phyloP scores from a whole-genome alignment of 2,113 vertebrate species.

The Neomonachus schauinslandi region DNA sequence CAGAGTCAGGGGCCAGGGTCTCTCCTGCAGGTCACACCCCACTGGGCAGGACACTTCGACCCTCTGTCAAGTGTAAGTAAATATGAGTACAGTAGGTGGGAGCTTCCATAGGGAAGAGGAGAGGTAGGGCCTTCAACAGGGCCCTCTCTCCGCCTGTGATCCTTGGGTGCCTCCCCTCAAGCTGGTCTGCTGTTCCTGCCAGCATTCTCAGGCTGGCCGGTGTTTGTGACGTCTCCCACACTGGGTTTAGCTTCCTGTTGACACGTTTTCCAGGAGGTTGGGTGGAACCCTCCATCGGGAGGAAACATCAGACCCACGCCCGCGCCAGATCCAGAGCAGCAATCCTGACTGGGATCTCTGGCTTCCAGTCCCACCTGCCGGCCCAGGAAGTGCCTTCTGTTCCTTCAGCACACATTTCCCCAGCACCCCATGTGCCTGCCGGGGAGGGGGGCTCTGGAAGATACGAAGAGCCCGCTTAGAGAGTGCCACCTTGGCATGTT shows the following conservation, averaged over 20 bases:
- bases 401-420: not conserved
- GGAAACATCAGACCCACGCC: not conserved
- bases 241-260: not conserved
- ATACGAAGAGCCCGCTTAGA: not conserved
- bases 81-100: not conserved
- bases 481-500: fast-evolving
- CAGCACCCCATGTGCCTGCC: not conserved
- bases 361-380: not conserved
- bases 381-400: not conserved
- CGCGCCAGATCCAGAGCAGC: not conserved
- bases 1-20: not conserved
- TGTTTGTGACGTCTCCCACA: not conserved
- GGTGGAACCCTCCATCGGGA: not conserved
- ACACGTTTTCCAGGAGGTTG: not conserved
- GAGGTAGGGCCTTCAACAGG: not conserved
- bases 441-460: not conserved
- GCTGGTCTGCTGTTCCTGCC: not conserved
- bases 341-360: not conserved
- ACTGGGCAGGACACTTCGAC: not conserved
- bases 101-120: not conserved
- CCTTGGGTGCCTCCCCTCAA: not conserved
- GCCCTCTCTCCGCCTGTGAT: not conserved
- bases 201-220: not conserved
- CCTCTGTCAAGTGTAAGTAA: not conserved
- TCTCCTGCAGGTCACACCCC: not conserved